Evolutionary conservation across 2,888 invertebrate genomes (phyloP), one percentile per base, ranked within the genome.

Genomic region (Drosophila barbarae): DNA sequence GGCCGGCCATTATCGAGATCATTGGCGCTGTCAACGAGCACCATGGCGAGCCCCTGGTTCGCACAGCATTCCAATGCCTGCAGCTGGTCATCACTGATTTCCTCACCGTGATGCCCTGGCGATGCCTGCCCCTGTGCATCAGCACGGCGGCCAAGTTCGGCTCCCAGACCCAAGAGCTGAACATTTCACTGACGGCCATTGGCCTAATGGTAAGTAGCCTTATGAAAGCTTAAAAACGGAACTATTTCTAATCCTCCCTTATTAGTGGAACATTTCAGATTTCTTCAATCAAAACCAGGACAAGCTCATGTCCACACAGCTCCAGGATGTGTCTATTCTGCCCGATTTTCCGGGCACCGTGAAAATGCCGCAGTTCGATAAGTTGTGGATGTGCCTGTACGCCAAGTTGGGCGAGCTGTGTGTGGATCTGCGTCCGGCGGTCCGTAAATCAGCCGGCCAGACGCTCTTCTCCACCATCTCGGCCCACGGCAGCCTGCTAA

Each of bases 401-500:
- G 94, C 95, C 13, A 92, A 95, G 86, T 90, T 97, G 71, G 96
- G 89, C 42, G 96, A 96, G 87, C 90, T 99, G 38, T 99, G 99
- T 87, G 97, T 98, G 42, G 99, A 99, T 89, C 91, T 95, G 10
- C 93, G 99, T 23, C 98, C 99, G 0, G 98, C 99, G 0, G 98
- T 99, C 0, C 93, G 99, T 6, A 98, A 98, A 90, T 98, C 98
- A 6, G 98, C 98, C 8, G 96, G 97, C 47, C 98, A 99, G 91
- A 99, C 99, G 0, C 90, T 99, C 57, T 98, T 99, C 90, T 98
- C 98, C 50, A 99, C 98, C 18, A 96, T 99, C 87, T 95, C 97
- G 1, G 98, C 98, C 0, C 99, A 99, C 90, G 98, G 98, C 34
- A 93, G 94, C 44, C 92, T 98, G 64, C 91, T 99, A 28, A 94